Conservation (phyloP, 2,113 vertebrate genomes). For the Heterotilapia buettikoferi region DNA sequence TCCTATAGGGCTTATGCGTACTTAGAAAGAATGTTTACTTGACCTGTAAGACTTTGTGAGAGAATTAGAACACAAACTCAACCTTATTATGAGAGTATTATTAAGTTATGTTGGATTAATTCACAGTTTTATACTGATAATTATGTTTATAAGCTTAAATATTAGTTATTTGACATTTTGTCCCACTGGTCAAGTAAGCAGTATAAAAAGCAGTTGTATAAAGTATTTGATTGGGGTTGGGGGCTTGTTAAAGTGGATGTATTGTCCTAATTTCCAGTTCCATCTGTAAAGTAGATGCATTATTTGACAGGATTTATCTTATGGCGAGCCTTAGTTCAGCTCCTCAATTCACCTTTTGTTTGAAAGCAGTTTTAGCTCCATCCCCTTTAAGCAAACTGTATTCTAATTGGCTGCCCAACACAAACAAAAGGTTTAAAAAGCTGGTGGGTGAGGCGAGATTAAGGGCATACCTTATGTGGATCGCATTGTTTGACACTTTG, state of each 20-base stretch:
- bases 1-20: not conserved
- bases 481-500: not conserved
- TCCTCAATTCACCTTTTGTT: not conserved
- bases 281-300: not conserved
- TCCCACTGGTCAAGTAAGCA: not conserved
- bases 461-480: not conserved
- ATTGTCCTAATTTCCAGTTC: not conserved
- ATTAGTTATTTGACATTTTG: not conserved
- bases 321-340: not conserved
- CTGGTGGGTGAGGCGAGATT: not conserved
- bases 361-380: not conserved
- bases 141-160: not conserved
- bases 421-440: not conserved
- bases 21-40: not conserved
- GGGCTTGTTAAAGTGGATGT: not conserved
- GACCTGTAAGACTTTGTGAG: not conserved
- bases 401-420: not conserved
- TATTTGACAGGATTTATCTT: not conserved
- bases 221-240: not conserved
- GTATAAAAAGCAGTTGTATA: not conserved
- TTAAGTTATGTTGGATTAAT: not conserved
- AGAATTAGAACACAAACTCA: not conserved
- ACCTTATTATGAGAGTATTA: not conserved
- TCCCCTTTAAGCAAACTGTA: not conserved
- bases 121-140: not conserved